A percentile compares a stretch with the other conserved stretches of the same genome.
Conservation (phyloP, 1,140 invertebrate genomes). For the Globodera ellingtonae region DNA sequence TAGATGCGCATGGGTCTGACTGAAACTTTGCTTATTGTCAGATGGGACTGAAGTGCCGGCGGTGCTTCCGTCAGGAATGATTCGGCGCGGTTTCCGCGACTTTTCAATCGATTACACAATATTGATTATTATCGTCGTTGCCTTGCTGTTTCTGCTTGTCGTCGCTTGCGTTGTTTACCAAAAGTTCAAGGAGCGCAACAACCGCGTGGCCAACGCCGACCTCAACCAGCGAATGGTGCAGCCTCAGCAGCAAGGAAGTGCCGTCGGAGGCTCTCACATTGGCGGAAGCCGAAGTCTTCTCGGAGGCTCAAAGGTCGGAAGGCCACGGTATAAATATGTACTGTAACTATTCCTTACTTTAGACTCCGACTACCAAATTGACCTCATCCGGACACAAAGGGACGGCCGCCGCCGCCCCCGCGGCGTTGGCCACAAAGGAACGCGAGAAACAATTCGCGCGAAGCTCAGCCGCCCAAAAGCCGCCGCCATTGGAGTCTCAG, state of each 20-base stretch:
- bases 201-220: slow-evolving; percentile 21
- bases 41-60: slow-evolving; percentile 23
- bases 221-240: slow-evolving; percentile 27
- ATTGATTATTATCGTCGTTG: slow-evolving; percentile 17
- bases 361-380: not conserved
- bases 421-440: slow-evolving; percentile 2
- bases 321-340: not conserved
- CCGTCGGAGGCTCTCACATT: not conserved
- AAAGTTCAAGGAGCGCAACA: slow-evolving; percentile 28
- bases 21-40: not conserved
- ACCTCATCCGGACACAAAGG: slow-evolving; percentile 2
- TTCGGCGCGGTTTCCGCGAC: slow-evolving; percentile 23
- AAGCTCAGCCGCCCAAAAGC: not conserved
- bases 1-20: not conserved
- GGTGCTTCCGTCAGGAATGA: slow-evolving; percentile 14
- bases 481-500: slow-evolving; percentile 16
- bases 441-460: slow-evolving; percentile 15
- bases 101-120: slow-evolving; percentile 32
- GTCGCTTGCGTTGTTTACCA: slow-evolving; percentile 24
- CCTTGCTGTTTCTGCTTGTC: slow-evolving; percentile 19
- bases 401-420: not conserved
- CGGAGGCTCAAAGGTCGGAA: not conserved
- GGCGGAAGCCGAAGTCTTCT: slow-evolving; percentile 1
- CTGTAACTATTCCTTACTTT: not conserved
- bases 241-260: not conserved